Percentiles rank a stretch among this genome's conserved stretches.
Evolutionary conservation across 2,113 vertebrate genomes (phyloP).

Genomic region (Sisor rabdophorus): DNA sequence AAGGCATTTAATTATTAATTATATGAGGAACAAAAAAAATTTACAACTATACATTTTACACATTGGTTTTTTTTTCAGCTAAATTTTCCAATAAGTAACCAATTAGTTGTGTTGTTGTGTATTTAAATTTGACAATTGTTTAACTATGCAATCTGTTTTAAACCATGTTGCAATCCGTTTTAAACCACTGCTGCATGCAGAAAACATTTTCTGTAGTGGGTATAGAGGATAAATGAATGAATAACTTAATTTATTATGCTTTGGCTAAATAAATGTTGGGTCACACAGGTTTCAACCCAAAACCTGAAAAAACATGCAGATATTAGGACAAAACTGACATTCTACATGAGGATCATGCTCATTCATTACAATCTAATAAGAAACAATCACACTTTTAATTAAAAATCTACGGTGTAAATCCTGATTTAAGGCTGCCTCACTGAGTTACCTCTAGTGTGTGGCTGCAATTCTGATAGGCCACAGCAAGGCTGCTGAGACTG

Average conservation of each 20-base stretch:
- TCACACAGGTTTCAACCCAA: too few species aligned
- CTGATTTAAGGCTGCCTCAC: background rate
- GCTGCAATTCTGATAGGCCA: constrained; percentile 79
- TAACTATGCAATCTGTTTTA: background rate
- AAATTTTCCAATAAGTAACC: background rate
- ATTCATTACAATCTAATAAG: background rate
- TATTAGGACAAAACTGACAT: too few species aligned
- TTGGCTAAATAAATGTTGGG: too few species aligned
- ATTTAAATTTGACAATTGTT: background rate
- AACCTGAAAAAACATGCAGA: too few species aligned
- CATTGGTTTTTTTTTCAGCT: too few species aligned
- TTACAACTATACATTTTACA: too few species aligned
- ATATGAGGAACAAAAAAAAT: background rate
- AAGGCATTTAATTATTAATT: background rate
- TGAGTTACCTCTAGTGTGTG: constrained; percentile 81
- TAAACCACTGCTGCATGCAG: too few species aligned
- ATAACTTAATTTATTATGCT: too few species aligned
- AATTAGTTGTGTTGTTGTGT: background rate
- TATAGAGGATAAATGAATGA: too few species aligned
- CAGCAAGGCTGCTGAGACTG: constrained; percentile 71
- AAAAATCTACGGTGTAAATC: background rate
- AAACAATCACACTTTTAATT: background rate
- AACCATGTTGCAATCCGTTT: background rate
- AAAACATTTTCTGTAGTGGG: too few species aligned
- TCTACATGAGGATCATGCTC: too few species aligned